Percentiles rank a stretch among this genome's conserved stretches.
phyloP scores from a whole-genome alignment of 2,113 vertebrate species.

The Pimephales promelas region DNA sequence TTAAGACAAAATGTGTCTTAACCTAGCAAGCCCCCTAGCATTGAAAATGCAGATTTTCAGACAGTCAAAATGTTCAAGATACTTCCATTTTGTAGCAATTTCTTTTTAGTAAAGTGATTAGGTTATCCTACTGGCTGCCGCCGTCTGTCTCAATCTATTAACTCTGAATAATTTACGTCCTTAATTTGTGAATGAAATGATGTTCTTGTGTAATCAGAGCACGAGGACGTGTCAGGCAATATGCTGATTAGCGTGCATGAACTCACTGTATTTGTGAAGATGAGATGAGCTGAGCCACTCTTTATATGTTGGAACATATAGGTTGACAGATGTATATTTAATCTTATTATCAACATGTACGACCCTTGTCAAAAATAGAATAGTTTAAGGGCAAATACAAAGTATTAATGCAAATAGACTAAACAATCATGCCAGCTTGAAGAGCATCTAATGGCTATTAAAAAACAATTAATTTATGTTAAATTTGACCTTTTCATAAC shows the following conservation, averaged over 20 bases:
- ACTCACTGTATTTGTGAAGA: not conserved
- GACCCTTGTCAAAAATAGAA: slow-evolving; percentile 59
- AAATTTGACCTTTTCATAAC: not conserved
- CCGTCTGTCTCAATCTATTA: slow-evolving; percentile 32
- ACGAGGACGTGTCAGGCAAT: slow-evolving; percentile 86
- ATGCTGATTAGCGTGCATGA: slow-evolving; percentile 71
- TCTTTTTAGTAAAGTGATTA: slow-evolving; percentile 27
- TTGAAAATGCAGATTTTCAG: not conserved
- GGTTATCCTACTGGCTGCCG: slow-evolving; percentile 22
- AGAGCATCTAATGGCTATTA: not conserved
- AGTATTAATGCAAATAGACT: not conserved
- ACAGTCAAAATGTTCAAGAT: not conserved
- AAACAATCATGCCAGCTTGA: not conserved
- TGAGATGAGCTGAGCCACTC: slow-evolving; percentile 16
- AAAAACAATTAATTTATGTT: slow-evolving; percentile 1
- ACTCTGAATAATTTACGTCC: slow-evolving; percentile 91
- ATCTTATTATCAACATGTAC: not conserved
- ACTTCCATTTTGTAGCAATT: not conserved
- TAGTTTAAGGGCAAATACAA: slow-evolving; percentile 70
- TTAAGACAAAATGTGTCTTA: not conserved
- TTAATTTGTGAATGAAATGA: slow-evolving; percentile 91
- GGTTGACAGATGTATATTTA: not conserved
- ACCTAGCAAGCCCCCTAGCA: not conserved
- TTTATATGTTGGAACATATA: not conserved
- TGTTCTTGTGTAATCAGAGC: slow-evolving; percentile 89